These are phyloP conservation scores for Byasa hedistus DNA, from an alignment of 2,888 invertebrate species.

Conservation along the genomic window DNA sequence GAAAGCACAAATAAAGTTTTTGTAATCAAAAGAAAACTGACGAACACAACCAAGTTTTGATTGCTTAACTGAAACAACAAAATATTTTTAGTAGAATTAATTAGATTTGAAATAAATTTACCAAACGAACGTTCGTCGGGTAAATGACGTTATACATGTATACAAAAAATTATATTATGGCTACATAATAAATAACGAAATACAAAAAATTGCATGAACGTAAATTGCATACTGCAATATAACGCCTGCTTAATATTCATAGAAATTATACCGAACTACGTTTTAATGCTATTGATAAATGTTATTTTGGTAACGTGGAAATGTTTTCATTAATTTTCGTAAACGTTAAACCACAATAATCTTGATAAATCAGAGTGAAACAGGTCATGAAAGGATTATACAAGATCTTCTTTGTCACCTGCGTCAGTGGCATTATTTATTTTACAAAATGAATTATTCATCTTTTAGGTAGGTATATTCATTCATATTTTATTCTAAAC, in stretches of 20 bases:
- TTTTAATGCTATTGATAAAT: constrained; percentile 5
- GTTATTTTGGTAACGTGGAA: background rate
- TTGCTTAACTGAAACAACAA: background rate
- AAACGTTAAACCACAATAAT: background rate
- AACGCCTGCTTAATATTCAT: constrained; percentile 4
- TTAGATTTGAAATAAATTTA: background rate
- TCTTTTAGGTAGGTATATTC: background rate
- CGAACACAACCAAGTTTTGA: background rate
- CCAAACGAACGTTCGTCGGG: too few species aligned
- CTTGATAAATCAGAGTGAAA: background rate
- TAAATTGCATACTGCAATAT: background rate
- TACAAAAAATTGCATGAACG: too few species aligned
- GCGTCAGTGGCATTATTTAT: constrained; percentile 5
- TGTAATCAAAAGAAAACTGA: background rate
- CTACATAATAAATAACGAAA: background rate
- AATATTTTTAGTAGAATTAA: background rate
- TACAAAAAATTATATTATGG: background rate
- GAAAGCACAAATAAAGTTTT: background rate
- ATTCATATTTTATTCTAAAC: background rate
- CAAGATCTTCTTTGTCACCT: constrained; percentile 9
- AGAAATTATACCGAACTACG: background rate
- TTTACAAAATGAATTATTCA: constrained; percentile 3
- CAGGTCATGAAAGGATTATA: constrained; percentile 2
- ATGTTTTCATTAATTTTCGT: background rate
- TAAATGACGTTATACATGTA: background rate